These are phyloP conservation scores for Schizopygopsis malacanthus DNA, from an alignment of 2,797 vertebrate genomes.

Conservation along the genomic window DNA sequence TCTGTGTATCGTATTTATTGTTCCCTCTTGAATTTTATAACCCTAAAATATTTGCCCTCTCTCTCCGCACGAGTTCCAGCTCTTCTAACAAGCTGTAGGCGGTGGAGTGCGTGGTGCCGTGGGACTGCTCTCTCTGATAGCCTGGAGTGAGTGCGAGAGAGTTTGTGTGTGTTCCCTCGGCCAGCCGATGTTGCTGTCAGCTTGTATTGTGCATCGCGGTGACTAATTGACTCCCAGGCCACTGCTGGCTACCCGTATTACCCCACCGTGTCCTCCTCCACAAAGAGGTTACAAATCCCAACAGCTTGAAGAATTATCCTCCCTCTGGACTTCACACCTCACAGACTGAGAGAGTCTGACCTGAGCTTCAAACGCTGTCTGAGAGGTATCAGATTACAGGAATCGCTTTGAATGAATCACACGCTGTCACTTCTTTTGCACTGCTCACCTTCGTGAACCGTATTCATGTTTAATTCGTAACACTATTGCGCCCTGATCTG, in stretches of 20 bases:
- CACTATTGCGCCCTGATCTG: background rate
- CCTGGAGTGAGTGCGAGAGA: slow-evolving; percentile 33
- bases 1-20: slow-evolving; percentile 35
- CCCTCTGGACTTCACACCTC: slow-evolving; percentile 37
- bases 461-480: background rate
- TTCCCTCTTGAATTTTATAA: slow-evolving; percentile 40
- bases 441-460: background rate
- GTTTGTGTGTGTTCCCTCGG: slow-evolving; percentile 45
- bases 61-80: slow-evolving; percentile 42
- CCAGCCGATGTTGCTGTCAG: slow-evolving; percentile 49
- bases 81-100: slow-evolving; percentile 49
- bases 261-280: slow-evolving; percentile 26
- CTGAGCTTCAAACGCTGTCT: slow-evolving; percentile 42
- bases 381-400: slow-evolving; percentile 63
- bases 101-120: background rate
- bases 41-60: slow-evolving; percentile 12
- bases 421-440: background rate
- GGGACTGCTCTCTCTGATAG: slow-evolving; percentile 52
- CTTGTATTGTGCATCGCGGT: slow-evolving; percentile 47
- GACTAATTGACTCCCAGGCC: slow-evolving; percentile 59
- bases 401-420: slow-evolving; percentile 34
- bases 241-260: slow-evolving; percentile 40
- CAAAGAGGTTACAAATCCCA: slow-evolving; percentile 45
- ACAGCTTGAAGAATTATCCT: slow-evolving; percentile 46
- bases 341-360: slow-evolving; percentile 7